A percentile compares a stretch with the other conserved stretches of the same genome.
Evolutionary conservation across 2,113 vertebrate genomes (phyloP).

Genomic region (Raphicerus campestris): DNA sequence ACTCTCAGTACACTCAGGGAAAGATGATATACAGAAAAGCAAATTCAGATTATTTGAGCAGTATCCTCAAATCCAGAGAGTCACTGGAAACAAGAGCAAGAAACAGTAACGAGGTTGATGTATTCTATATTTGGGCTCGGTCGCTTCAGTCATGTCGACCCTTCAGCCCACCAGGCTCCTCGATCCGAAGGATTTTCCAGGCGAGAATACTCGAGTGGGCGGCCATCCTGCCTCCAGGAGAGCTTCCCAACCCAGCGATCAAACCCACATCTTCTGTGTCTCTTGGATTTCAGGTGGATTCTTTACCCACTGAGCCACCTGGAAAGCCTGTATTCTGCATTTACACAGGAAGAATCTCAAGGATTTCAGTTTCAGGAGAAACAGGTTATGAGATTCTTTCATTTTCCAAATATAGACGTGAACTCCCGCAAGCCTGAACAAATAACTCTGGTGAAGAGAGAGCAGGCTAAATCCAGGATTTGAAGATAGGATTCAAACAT

Average conservation of each 20-base stretch:
- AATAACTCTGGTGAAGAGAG: not conserved
- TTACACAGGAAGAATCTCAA: not conserved
- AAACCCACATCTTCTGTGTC: not conserved
- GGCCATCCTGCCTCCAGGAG: not conserved
- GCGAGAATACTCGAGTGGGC: rapidly evolving
- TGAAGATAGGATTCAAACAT: not conserved
- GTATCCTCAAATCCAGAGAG: not conserved
- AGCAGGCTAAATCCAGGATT: not conserved
- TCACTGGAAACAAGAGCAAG: not conserved
- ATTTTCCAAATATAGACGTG: not conserved
- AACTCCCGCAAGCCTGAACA: not conserved
- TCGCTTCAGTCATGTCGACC: not conserved
- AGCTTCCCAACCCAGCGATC: not conserved
- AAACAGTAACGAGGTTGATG: not conserved
- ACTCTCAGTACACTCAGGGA: not conserved
- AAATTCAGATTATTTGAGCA: not conserved
- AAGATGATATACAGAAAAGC: not conserved
- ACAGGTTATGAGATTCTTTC: not conserved
- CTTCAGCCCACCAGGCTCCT: not conserved
- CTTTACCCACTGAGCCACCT: not conserved
- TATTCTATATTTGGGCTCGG: not conserved
- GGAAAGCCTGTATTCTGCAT: not conserved
- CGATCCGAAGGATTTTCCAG: not conserved
- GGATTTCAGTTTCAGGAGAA: not conserved
- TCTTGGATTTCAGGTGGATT: not conserved